Conservation (phyloP, 2,888 invertebrate species). For the Habroteleia sp. region DNA sequence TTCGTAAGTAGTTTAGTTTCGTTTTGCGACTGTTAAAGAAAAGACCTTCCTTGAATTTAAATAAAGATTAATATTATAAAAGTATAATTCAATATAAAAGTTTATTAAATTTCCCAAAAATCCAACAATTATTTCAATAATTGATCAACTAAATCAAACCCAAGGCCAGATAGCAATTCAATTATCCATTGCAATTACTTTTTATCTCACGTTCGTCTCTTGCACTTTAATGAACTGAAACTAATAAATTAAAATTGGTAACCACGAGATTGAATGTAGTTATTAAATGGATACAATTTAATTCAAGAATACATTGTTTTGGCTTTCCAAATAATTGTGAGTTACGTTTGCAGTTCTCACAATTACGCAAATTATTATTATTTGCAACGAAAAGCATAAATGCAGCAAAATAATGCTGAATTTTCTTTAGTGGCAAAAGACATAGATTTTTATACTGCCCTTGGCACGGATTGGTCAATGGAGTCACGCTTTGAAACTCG, state of each 20-base stretch:
- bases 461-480: slow-evolving; percentile 45
- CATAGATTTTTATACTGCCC: slow-evolving; percentile 40
- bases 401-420: slow-evolving; percentile 10
- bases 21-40: no score
- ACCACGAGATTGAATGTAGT: neutral
- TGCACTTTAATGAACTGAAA: neutral
- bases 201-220: slow-evolving; percentile 18
- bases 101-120: no score
- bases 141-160: slow-evolving; percentile 32
- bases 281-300: neutral
- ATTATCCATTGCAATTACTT: slow-evolving; percentile 20
- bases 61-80: no score
- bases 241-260: slow-evolving; percentile 2
- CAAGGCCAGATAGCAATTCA: slow-evolving; percentile 19
- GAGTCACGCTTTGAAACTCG: slow-evolving; percentile 31
- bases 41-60: no score
- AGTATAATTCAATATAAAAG: no score
- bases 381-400: slow-evolving; percentile 2
- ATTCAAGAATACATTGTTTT: slow-evolving; percentile 1
- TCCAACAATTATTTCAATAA: no score
- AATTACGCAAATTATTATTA: slow-evolving; percentile 27
- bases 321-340: slow-evolving; percentile 7
- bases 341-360: slow-evolving; percentile 12
- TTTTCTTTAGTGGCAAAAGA: slow-evolving; percentile 34
- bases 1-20: no score